Conservation (phyloP, 2,797 vertebrate species). For the Hyperoplus lanceolatus region DNA sequence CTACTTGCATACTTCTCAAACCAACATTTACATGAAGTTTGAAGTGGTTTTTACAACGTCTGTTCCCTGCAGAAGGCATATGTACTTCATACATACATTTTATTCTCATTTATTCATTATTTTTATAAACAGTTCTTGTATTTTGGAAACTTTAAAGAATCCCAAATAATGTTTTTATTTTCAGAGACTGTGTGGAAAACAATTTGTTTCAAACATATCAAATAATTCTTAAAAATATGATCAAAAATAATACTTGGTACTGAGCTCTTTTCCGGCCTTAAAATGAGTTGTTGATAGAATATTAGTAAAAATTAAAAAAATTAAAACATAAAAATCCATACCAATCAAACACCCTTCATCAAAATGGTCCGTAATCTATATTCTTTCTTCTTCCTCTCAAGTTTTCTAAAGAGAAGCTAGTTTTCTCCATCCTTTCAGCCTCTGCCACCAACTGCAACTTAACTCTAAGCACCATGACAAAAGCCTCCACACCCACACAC, state of each 20-base stretch:
- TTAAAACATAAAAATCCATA: not conserved
- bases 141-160: not conserved
- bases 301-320: not conserved
- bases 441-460: constrained; percentile 44
- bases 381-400: not conserved
- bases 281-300: not conserved
- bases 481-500: constrained; percentile 58
- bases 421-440: constrained; percentile 18
- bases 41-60: not conserved
- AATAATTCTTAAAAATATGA: not conserved
- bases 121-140: not conserved
- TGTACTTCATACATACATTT: not conserved
- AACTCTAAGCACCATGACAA: constrained; percentile 57
- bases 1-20: not conserved
- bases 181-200: not conserved
- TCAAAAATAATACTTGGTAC: not conserved
- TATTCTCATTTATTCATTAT: not conserved
- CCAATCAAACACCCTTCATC: not conserved
- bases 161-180: not conserved
- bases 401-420: not conserved
- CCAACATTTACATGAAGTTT: not conserved
- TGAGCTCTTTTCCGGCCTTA: not conserved
- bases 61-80: not conserved
- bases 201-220: not conserved
- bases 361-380: not conserved